phyloP scores from a whole-genome alignment of 2,113 vertebrate genomes.

The Podarcis raffonei region DNA sequence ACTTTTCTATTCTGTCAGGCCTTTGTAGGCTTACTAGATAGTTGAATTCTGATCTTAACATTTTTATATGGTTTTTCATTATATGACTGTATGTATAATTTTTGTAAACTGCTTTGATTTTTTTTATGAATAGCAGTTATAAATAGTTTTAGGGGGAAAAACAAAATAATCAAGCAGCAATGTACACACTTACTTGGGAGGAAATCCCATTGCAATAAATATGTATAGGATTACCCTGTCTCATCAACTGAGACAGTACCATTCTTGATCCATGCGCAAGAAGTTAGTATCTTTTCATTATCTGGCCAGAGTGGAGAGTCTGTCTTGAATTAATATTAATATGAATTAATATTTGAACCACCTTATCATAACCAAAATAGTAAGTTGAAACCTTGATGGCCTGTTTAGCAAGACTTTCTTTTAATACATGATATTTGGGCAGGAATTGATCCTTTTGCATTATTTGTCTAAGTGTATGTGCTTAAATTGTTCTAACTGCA shows the following conservation, averaged over 20 bases:
- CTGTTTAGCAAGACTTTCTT: background rate
- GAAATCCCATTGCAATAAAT: too few relatives aligned
- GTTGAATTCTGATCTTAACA: too few relatives aligned
- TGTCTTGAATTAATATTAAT: background rate
- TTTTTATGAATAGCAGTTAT: too few relatives aligned
- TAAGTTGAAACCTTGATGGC: background rate
- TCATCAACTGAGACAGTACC: background rate
- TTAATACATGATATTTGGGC: background rate
- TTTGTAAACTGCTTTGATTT: too few relatives aligned
- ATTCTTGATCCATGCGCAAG: background rate
- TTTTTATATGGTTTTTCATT: too few relatives aligned
- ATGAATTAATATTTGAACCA: background rate
- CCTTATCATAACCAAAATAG: background rate
- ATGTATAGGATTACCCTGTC: background rate
- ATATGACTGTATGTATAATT: too few relatives aligned
- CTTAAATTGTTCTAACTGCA: background rate
- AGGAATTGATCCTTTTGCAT: background rate
- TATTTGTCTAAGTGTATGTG: background rate
- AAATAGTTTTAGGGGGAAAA: too few relatives aligned
- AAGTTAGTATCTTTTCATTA: background rate
- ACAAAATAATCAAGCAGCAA: too few relatives aligned
- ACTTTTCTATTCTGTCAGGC: too few relatives aligned
- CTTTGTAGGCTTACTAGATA: too few relatives aligned
- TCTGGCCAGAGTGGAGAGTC: background rate
- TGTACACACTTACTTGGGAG: too few relatives aligned